Percentiles rank a stretch among this genome's conserved stretches.
Evolutionary conservation across 2,888 invertebrate genomes (phyloP).

Genomic region (Dichetophora obliterata): DNA sequence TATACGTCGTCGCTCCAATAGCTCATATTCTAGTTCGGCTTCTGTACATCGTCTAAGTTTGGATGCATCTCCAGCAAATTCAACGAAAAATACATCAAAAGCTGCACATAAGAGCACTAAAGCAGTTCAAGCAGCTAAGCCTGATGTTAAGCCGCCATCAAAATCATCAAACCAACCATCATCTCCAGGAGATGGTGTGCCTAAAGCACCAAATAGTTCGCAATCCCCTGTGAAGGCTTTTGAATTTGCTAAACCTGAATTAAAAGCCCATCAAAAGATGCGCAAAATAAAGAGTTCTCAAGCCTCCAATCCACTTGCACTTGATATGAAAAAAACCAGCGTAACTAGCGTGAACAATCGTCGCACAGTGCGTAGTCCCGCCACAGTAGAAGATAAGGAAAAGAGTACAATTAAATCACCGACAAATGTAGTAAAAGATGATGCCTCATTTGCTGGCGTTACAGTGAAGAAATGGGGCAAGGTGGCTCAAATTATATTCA

Average conservation of each 20-base stretch:
- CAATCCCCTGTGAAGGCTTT: conserved; percentile 54
- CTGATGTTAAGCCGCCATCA: conserved; percentile 27
- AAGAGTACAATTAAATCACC: conserved; percentile 36
- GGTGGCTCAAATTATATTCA: conserved; percentile 76
- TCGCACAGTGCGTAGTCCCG: conserved; percentile 44
- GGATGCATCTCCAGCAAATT: conserved; percentile 54
- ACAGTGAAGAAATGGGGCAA: conserved; percentile 54
- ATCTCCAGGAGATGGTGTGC: conserved; percentile 46
- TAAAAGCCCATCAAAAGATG: conserved; percentile 55
- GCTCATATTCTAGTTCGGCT: conserved; percentile 82
- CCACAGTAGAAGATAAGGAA: conserved; percentile 43
- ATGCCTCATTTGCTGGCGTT: conserved; percentile 39
- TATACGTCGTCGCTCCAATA: conserved; percentile 85
- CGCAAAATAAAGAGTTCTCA: conserved; percentile 51
- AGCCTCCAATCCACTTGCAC: conserved; percentile 51
- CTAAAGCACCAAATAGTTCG: conserved; percentile 37
- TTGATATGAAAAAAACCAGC: conserved; percentile 58
- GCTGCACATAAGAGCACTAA: background rate
- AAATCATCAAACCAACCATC: conserved; percentile 48
- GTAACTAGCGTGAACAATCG: conserved; percentile 32
- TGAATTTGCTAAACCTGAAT: conserved; percentile 67
- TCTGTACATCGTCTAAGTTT: conserved; percentile 76
- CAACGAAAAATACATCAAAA: conserved; percentile 37
- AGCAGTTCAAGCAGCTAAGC: conserved; percentile 1
- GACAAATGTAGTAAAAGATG: conserved; percentile 29